A percentile compares a stretch with the other conserved stretches of the same genome.
These are phyloP conservation scores for Semotilus atromaculatus DNA, from an alignment of 2,797 vertebrate species.

Conservation along the genomic window DNA sequence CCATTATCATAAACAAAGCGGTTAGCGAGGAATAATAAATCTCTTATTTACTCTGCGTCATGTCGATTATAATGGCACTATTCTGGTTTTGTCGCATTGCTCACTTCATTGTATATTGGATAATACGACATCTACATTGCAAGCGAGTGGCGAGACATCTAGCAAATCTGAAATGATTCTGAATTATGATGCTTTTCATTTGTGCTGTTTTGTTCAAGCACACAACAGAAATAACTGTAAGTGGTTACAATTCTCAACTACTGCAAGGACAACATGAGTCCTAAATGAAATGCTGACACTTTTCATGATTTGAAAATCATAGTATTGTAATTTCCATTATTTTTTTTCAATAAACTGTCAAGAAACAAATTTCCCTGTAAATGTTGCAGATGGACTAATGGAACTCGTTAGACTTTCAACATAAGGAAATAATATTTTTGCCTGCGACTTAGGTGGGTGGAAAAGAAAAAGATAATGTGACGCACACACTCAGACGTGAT, in stretches of 20 bases:
- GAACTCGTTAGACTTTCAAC: conserved; percentile 77
- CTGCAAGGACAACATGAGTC: background rate
- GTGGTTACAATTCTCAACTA: background rate
- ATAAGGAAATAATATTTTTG: conserved; percentile 75
- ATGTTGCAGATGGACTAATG: conserved; percentile 73
- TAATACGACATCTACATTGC: background rate
- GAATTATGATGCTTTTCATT: background rate
- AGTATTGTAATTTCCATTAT: background rate
- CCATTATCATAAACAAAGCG: conserved; percentile 16
- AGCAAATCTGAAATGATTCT: background rate
- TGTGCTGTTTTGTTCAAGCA: background rate
- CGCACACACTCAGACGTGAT: conserved; percentile 61
- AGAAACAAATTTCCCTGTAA: conserved; percentile 52
- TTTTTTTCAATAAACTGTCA: background rate
- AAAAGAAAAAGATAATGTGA: conserved; percentile 50
- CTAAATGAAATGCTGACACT: background rate
- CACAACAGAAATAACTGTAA: background rate
- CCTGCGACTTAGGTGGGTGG: conserved; percentile 65
- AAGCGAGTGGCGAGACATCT: background rate
- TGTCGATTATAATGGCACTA: conserved; percentile 1
- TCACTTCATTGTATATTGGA: background rate
- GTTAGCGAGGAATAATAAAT: conserved; percentile 20
- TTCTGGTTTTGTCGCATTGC: conserved; percentile 1
- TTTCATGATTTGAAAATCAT: background rate
- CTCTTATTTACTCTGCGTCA: conserved; percentile 4